These are phyloP conservation scores for Rugalucina vietnamica DNA, from an alignment of 2,888 invertebrate genomes.

Conservation along the genomic window DNA sequence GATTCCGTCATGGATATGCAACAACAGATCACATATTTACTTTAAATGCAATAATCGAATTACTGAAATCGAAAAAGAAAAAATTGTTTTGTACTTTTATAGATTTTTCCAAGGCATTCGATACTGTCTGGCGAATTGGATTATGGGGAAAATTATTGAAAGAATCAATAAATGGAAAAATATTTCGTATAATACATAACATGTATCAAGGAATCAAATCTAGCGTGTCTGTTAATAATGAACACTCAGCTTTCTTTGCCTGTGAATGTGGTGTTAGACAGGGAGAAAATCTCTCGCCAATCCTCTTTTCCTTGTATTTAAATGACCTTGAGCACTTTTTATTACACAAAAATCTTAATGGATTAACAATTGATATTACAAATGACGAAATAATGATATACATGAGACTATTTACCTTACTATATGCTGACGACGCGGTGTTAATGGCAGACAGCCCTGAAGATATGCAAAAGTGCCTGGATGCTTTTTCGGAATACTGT, in stretches of 20 bases:
- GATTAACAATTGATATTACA: neutral
- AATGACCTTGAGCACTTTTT: conserved; percentile 22
- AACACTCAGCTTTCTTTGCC: neutral
- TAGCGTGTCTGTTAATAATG: conserved; percentile 8
- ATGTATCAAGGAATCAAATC: conserved; percentile 44
- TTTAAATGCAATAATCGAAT: conserved; percentile 1
- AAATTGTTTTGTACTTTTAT: conserved; percentile 25
- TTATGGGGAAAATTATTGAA: conserved; percentile 29
- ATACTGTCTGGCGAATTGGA: conserved; percentile 31
- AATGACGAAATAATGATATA: neutral
- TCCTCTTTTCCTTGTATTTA: conserved; percentile 33
- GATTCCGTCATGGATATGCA: conserved; percentile 26
- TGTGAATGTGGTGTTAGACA: conserved; percentile 33
- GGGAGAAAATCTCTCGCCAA: conserved; percentile 25
- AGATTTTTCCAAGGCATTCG: conserved; percentile 31
- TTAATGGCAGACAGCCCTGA: conserved; percentile 24
- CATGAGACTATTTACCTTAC: neutral
- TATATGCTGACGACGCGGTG: conserved; percentile 52
- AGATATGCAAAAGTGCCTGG: conserved; percentile 31
- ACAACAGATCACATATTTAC: conserved; percentile 37
- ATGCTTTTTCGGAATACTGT: conserved; percentile 41
- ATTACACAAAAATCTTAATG: neutral
- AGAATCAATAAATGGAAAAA: conserved; percentile 32
- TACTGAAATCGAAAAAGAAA: neutral
- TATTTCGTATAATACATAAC: conserved; percentile 30